phyloP scores from a whole-genome alignment of 2,797 vertebrate species.

The Perodicticus potto region DNA sequence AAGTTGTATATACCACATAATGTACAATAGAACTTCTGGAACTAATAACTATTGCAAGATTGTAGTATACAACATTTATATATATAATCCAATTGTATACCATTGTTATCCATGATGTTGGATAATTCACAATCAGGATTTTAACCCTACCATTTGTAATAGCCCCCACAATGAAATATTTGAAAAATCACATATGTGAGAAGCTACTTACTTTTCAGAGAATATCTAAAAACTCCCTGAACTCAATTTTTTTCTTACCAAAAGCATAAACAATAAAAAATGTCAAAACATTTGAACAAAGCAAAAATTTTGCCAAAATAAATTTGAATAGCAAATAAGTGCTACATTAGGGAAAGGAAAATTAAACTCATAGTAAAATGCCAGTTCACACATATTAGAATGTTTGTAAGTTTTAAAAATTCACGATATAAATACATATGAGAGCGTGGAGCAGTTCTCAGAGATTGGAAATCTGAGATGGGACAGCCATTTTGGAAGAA shows the following conservation, averaged over 20 bases:
- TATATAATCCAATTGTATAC: neutral
- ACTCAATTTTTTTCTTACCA: neutral
- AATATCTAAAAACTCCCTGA: neutral
- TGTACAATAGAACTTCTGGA: neutral
- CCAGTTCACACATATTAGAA: neutral
- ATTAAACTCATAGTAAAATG: neutral
- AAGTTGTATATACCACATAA: neutral
- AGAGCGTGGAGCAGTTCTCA: neutral
- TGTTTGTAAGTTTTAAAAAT: neutral
- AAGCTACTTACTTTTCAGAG: neutral
- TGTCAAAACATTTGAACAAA: neutral
- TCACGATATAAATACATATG: neutral
- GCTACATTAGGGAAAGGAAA: neutral
- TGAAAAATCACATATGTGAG: neutral
- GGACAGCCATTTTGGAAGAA: neutral
- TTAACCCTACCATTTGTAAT: neutral
- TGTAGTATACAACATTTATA: neutral
- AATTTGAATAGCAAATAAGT: neutral
- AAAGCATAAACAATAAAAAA: neutral
- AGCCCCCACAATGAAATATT: neutral
- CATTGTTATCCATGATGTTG: neutral
- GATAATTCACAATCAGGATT: neutral
- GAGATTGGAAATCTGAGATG: neutral
- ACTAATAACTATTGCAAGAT: neutral
- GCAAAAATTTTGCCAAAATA: too few species aligned